These are phyloP conservation scores for Takifugu flavidus DNA, from an alignment of 2,113 vertebrate species.

Conservation along the genomic window DNA sequence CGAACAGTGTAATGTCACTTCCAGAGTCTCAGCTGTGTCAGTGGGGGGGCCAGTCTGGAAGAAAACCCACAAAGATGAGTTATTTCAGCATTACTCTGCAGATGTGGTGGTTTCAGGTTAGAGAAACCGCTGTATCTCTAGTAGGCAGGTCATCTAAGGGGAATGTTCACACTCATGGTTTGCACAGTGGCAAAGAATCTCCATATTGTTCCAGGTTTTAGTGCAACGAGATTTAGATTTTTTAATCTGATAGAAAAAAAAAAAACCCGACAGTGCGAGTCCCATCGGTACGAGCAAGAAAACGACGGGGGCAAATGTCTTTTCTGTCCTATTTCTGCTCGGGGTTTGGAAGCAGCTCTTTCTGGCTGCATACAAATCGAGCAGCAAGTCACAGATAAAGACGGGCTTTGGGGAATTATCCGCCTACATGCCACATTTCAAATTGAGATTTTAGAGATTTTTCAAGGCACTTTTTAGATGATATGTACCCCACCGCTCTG, in stretches of 20 bases:
- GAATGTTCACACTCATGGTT: too few species aligned
- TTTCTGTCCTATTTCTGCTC: constrained; percentile 44
- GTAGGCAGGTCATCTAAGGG: too few species aligned
- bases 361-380: constrained; percentile 50
- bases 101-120: too few species aligned
- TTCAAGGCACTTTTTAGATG: constrained; percentile 47
- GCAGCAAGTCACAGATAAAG: constrained; percentile 51
- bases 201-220: too few species aligned
- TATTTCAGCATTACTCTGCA: neutral
- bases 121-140: too few species aligned
- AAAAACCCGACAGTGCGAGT: neutral
- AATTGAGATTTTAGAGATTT: constrained; percentile 57
- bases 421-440: constrained; percentile 54
- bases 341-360: constrained; percentile 42
- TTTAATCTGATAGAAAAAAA: neutral
- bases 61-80: neutral
- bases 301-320: constrained; percentile 13
- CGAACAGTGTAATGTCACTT: constrained; percentile 38
- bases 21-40: constrained; percentile 15
- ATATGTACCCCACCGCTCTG: constrained; percentile 17
- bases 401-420: constrained; percentile 62
- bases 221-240: neutral
- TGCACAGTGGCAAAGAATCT: too few species aligned
- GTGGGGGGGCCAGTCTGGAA: constrained; percentile 3
- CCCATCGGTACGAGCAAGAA: constrained; percentile 7